Base-by-base conservation (phyloP, 1,140 invertebrate genomes). In the Latrodectus geometricus region DNA sequence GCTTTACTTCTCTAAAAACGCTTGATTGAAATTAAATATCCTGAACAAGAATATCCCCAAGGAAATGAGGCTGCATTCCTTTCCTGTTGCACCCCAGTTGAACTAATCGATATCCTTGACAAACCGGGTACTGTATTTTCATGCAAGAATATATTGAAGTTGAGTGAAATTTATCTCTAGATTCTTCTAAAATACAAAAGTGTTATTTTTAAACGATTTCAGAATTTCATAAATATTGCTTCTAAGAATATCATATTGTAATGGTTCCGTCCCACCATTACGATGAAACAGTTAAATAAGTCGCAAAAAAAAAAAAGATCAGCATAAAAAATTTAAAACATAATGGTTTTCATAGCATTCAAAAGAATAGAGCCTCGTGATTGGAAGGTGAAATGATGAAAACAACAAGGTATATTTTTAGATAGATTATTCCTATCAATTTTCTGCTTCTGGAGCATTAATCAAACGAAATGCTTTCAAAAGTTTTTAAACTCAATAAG, bases 1-100 rank as follows among this genome's bases (percentile, higher is more conserved):
- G 11, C 17, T 61, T 61, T 8, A 61, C 11, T 61, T 61, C 8
- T 23, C 21, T 17, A 84, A 76, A 35, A 9, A 52, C 49, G 21
- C 66, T 86, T 70, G 83, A 86, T 86, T 86, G 66, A 86, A 86
- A 86, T 70, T 86, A 86, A 86, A 86, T 86, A 86, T 86, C 83
- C 83, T 86, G 83, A 69, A 54, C n/a, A 73, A 65, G 72, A 68
- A 68, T 54, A 86, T 86, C 68, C 65, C 61, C 48, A 50, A 86
- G 83, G 83, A 86, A 86, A 78, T 86, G 50, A n/a, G 17, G 48
- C n/a, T n/a, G n/a, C 8, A 75, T 54, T 75, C 52, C 50, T 75
- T 75, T 56, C 73, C 73, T 73, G 20, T 20, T 15, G 23, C 35
- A 35, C 49, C 49, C 17, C 17, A 52, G 15, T 74, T 17, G 0